Evolutionary conservation across 2,113 vertebrate species (phyloP), one percentile per base, ranked within the genome.

Genomic region (Crotophaga sulcirostris): DNA sequence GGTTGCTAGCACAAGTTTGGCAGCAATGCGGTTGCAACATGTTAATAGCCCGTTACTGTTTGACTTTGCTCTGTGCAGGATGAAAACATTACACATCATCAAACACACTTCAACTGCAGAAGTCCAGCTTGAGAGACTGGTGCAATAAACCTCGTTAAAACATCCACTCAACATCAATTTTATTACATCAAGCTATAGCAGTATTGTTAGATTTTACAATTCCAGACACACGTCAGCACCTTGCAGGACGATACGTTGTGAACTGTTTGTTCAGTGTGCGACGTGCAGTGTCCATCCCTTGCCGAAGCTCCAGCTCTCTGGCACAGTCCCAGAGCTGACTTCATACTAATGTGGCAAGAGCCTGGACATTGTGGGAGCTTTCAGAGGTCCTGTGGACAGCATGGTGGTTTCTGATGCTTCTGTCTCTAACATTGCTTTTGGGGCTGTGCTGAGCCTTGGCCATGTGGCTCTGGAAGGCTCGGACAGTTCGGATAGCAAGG

Each of bases 271-370:
- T 72, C 17, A 36, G 47, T 26, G 11, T 0, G 5, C 2, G 3
- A 33, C 3, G 26, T 24, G 26, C 31, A 13, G n/a, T 4, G 49
- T 24, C 63, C 5, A 3, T 34, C 63, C 68, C 38, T 26, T 10
- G 38, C 49, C 44, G 75, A 67, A 70, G 54, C 38, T 62, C 25
- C 33, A 7, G 31, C 12, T 45, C 56, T 36, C 40, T 38, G 87
- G 36, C 17, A 19, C 49, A 15, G 58, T 34, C 70, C 74, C 44
- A 54, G 26, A 45, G 40, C 56, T 33, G 33, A 64, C 33, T 74
- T 96, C 97, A 98, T 63, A 98, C 97, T 8, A 98, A 49, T 0
- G 97, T 97, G 79, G 96, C 96, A 4, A 96, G 64, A 64, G 82
- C 82, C 45, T 55, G 95, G 55, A 55, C 1, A 0, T 0, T 40